phyloP scores from a whole-genome alignment of 1,140 invertebrate species.

The Octopus bimaculoides region DNA sequence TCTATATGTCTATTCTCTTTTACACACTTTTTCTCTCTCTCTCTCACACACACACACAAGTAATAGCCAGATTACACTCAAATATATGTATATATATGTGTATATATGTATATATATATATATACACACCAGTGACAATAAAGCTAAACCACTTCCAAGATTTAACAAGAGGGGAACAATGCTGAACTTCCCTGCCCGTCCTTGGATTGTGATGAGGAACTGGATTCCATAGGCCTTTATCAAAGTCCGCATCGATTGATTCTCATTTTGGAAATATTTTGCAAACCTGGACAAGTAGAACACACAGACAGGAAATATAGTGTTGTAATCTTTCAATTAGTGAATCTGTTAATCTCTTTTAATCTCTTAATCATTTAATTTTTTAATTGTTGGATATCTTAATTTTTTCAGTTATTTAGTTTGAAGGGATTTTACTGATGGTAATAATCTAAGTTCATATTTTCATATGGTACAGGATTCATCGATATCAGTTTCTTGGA shows the following conservation, averaged over 20 bases:
- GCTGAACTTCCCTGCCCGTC: constrained; percentile 60
- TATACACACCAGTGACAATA: constrained; percentile 59
- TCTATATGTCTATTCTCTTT: too few relatives aligned
- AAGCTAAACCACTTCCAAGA: constrained; percentile 61
- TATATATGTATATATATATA: neutral
- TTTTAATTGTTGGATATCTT: too few relatives aligned
- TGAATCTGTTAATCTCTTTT: too few relatives aligned
- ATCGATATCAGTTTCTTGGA: too few relatives aligned
- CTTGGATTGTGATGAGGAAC: constrained; percentile 60
- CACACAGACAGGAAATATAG: too few relatives aligned
- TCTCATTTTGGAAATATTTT: constrained; percentile 48
- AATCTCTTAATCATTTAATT: too few relatives aligned
- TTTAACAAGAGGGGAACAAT: constrained; percentile 59
- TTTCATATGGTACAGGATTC: too few relatives aligned
- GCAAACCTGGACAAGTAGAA: constrained; percentile 52
- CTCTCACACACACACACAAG: neutral
- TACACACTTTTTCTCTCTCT: too few relatives aligned
- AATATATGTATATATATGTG: neutral
- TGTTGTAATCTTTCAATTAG: too few relatives aligned
- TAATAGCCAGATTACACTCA: neutral
- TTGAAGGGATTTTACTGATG: too few relatives aligned
- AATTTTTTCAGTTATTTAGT: too few relatives aligned
- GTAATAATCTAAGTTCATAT: too few relatives aligned
- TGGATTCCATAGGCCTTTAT: constrained; percentile 62
- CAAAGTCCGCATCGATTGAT: constrained; percentile 57